These are phyloP conservation scores for Procapra przewalskii DNA, from an alignment of 2,113 vertebrate genomes.

Conservation along the genomic window DNA sequence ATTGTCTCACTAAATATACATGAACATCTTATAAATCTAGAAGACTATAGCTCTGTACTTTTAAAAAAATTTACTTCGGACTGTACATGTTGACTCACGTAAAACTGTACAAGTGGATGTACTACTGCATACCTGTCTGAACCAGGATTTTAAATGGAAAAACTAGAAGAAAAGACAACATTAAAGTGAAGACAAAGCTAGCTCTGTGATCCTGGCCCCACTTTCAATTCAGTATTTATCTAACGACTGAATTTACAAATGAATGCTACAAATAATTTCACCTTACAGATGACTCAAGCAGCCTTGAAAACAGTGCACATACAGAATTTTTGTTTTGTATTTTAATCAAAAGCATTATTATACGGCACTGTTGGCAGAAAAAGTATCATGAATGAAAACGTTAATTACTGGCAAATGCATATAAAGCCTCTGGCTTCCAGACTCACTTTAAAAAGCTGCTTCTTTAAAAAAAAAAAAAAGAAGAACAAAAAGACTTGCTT, in stretches of 20 bases:
- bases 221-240: slow-evolving; percentile 25
- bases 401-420: background rate
- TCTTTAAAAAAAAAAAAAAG: background rate
- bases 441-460: background rate
- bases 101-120: slow-evolving; percentile 15
- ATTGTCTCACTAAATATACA: slow-evolving; percentile 9
- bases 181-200: background rate
- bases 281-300: background rate
- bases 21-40: background rate
- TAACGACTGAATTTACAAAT: slow-evolving; percentile 15
- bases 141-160: slow-evolving; percentile 5
- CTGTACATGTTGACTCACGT: background rate
- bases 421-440: background rate
- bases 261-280: slow-evolving; percentile 48
- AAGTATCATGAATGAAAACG: slow-evolving; percentile 27
- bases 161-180: slow-evolving; percentile 5
- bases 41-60: background rate
- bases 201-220: background rate
- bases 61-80: background rate
- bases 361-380: background rate
- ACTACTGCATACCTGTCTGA: background rate
- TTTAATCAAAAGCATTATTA: slow-evolving; percentile 17
- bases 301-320: slow-evolving; percentile 19
- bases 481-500: background rate
- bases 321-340: background rate